These are phyloP conservation scores for Sylvia atricapilla DNA, from an alignment of 2,113 vertebrate genomes.

Conservation along the genomic window DNA sequence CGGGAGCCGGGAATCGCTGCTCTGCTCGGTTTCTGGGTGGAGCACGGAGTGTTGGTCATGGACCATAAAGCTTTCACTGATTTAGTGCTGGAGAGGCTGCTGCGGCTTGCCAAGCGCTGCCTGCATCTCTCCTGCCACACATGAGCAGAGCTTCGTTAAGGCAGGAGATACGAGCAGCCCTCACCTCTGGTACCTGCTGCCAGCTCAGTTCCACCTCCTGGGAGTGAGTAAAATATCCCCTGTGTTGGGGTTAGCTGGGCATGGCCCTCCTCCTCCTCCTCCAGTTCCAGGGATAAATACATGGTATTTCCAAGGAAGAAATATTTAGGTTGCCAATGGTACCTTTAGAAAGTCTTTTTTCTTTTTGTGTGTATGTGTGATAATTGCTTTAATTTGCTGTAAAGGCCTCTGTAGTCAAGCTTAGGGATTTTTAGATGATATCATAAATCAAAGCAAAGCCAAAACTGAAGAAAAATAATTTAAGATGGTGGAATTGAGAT, in stretches of 20 bases:
- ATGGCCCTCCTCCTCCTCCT: not conserved
- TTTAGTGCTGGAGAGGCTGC: not conserved
- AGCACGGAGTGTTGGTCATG: constrained; percentile 3
- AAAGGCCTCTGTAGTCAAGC: not conserved
- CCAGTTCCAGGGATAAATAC: not conserved
- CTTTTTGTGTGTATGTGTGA: not conserved
- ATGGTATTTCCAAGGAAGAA: not conserved
- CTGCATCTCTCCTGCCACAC: not conserved
- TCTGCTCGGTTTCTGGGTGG: constrained; percentile 52
- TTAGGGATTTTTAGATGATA: not conserved
- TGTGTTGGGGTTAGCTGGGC: not conserved
- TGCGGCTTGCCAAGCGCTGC: not conserved
- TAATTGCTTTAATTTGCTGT: not conserved
- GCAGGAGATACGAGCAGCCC: not conserved
- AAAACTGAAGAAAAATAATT: not conserved
- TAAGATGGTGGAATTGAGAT: not conserved
- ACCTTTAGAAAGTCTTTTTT: not conserved
- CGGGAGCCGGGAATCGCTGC: not conserved
- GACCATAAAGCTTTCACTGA: constrained; percentile 18
- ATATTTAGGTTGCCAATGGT: not conserved
- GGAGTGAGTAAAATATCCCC: not conserved
- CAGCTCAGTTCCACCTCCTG: not conserved
- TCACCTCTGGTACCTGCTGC: not conserved
- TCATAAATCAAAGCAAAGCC: not conserved
- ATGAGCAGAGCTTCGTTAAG: not conserved